Conservation (phyloP, 2,113 vertebrate genomes). For the Datnioides undecimradiatus region DNA sequence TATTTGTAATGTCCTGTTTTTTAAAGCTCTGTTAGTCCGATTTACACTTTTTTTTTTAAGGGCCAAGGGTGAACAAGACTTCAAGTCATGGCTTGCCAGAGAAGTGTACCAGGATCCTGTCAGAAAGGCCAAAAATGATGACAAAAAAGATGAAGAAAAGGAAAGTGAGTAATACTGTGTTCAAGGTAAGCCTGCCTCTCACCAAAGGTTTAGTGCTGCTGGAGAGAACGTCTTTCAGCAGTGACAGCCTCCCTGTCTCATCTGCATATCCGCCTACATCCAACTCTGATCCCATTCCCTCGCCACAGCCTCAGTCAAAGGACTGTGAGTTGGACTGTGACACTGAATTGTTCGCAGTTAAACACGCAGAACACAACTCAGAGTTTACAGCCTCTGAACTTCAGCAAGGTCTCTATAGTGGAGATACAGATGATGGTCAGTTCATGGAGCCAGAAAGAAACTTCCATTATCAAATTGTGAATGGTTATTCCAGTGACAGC, state of each 20-base stretch:
- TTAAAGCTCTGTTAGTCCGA: background rate
- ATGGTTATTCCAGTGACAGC: background rate
- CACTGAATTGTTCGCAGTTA: background rate
- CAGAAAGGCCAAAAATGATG: background rate
- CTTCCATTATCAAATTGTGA: background rate
- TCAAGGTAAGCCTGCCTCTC: constrained; percentile 77
- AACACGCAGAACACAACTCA: background rate
- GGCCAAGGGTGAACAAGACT: constrained; percentile 1
- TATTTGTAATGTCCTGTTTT: background rate
- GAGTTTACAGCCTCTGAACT: background rate
- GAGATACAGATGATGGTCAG: background rate
- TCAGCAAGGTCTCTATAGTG: background rate
- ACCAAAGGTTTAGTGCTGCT: constrained; percentile 63
- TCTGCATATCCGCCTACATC: background rate
- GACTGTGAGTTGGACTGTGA: constrained; percentile 5
- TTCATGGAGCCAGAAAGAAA: background rate
- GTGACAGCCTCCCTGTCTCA: background rate
- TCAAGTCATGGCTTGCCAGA: background rate
- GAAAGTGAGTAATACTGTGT: constrained; percentile 54
- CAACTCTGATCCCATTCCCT: background rate
- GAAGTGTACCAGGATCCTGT: background rate
- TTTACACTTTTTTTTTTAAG: constrained; percentile 43
- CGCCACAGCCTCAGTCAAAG: background rate
- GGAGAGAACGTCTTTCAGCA: constrained; percentile 68
- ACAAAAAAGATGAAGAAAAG: background rate